Conservation (phyloP, 2,797 vertebrate genomes). For the Limosa lapponica region DNA sequence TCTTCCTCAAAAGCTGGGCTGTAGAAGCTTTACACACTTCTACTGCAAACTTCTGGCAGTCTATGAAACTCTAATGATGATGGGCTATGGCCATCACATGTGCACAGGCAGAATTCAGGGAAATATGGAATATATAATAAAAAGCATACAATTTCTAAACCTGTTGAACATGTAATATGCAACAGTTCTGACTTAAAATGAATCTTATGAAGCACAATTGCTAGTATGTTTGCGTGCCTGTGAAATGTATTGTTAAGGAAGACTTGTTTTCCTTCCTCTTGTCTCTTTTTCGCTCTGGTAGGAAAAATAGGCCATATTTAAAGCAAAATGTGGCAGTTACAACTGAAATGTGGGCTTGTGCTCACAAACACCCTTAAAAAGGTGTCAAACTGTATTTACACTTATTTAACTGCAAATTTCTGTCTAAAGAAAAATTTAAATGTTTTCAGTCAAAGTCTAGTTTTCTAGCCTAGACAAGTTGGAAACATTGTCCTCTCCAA, state of each 20-base stretch:
- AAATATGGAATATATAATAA: not conserved
- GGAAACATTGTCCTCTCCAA: conserved; percentile 17
- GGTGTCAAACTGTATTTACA: not conserved
- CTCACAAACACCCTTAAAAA: not conserved
- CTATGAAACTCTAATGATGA: not conserved
- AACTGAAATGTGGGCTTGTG: not conserved
- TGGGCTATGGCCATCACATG: not conserved
- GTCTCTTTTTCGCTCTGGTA: not conserved
- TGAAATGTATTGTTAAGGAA: not conserved
- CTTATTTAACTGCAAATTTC: conserved; percentile 4
- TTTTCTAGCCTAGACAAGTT: conserved; percentile 15
- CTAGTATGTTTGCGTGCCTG: not conserved
- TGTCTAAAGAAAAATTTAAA: not conserved
- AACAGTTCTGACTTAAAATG: not conserved
- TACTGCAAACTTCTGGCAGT: not conserved
- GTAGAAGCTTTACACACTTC: not conserved
- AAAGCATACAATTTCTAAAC: not conserved
- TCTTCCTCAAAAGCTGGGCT: not conserved
- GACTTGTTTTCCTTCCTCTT: not conserved
- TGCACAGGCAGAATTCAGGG: not conserved
- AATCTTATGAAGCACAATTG: not conserved
- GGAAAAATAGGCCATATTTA: not conserved
- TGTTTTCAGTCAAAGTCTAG: not conserved
- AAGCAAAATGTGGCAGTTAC: not conserved
- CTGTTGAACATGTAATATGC: not conserved